Evolutionary conservation across 2,888 invertebrate species (phyloP).

Genomic region (Oeneis ivallda): DNA sequence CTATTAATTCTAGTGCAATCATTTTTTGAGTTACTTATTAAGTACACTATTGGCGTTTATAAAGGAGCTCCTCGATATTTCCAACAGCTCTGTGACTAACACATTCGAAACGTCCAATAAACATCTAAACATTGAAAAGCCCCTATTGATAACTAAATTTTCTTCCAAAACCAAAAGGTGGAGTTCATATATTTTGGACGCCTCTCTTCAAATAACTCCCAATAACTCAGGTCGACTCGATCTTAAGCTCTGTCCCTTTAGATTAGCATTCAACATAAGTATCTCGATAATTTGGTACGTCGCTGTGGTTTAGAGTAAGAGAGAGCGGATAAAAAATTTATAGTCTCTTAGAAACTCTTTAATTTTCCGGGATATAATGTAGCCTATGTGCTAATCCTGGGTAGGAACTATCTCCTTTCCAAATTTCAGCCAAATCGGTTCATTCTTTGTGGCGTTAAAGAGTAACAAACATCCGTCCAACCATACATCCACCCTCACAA

Average conservation of each 20-base stretch:
- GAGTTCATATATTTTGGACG: conserved; percentile 53
- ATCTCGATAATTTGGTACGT: conserved; percentile 43
- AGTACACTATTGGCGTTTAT: background rate
- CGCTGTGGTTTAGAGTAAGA: conserved; percentile 47
- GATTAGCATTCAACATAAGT: conserved; percentile 37
- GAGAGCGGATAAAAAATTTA: background rate
- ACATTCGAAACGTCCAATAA: conserved; percentile 57
- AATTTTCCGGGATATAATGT: too few relatives aligned
- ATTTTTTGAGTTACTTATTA: background rate
- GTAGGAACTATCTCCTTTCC: too few relatives aligned
- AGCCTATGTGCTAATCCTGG: too few relatives aligned
- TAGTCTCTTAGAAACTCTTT: too few relatives aligned
- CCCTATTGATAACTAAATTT: conserved; percentile 13
- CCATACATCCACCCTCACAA: too few relatives aligned
- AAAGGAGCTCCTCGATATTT: background rate
- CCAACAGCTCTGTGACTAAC: background rate
- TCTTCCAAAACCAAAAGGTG: conserved; percentile 35
- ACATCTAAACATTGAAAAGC: conserved; percentile 25
- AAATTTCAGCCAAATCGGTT: too few relatives aligned
- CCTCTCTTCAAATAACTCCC: conserved; percentile 49
- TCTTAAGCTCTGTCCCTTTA: conserved; percentile 46
- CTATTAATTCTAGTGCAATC: background rate
- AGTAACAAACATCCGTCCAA: too few relatives aligned
- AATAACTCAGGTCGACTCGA: conserved; percentile 38
- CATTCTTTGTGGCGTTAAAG: too few relatives aligned